Evolutionary conservation across 2,797 vertebrate species (phyloP).

Genomic region (Acipenser transmontanus): DNA sequence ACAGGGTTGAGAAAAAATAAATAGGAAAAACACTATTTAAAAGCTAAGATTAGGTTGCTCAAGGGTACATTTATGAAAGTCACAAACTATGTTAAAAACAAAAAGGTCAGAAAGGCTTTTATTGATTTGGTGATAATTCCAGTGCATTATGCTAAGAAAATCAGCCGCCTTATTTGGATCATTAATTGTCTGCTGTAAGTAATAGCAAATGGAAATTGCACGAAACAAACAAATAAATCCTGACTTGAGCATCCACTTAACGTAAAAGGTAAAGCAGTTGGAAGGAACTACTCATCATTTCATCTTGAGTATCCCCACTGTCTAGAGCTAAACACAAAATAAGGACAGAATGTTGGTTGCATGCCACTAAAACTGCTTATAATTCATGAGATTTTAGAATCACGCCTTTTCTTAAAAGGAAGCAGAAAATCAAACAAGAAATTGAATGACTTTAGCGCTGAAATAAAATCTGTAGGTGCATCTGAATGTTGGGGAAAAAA

Average conservation of each 20-base stretch:
- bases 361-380: too few relatives aligned
- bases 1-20: too few relatives aligned
- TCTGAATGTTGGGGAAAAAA: too few relatives aligned
- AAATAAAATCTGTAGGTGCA: too few relatives aligned
- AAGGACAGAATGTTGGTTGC: neutral
- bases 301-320: neutral
- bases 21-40: too few relatives aligned
- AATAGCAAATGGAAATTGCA: conserved; percentile 51
- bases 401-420: too few relatives aligned
- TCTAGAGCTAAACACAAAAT: conserved; percentile 1
- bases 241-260: conserved; percentile 36
- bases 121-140: conserved; percentile 53
- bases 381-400: too few relatives aligned
- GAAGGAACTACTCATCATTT: neutral
- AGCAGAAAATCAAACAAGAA: too few relatives aligned
- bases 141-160: conserved; percentile 31
- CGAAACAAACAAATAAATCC: conserved; percentile 51
- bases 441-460: too few relatives aligned
- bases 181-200: conserved; percentile 49
- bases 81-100: neutral
- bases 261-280: conserved; percentile 22
- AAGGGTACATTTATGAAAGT: too few relatives aligned
- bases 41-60: too few relatives aligned
- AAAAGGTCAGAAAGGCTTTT: conserved; percentile 33
- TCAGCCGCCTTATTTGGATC: conserved; percentile 37